These are phyloP conservation scores for Aphaenogaster ashmeadi DNA, from an alignment of 1,140 invertebrate genomes.

Conservation along the genomic window DNA sequence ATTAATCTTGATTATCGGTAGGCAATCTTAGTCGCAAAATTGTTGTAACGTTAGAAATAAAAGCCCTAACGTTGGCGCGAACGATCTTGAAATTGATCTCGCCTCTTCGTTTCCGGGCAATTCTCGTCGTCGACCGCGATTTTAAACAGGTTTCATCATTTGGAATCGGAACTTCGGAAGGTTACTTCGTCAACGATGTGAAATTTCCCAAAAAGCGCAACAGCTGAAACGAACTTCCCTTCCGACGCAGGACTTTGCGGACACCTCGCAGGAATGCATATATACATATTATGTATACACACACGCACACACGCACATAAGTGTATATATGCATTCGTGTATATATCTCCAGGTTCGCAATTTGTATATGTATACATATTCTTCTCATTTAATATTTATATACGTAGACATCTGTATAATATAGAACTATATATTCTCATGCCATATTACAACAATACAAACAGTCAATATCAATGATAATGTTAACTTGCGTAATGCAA, in stretches of 20 bases:
- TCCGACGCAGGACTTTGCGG: neutral
- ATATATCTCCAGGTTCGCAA: slow-evolving; percentile 45
- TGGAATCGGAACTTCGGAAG: neutral
- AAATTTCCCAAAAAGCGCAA: neutral
- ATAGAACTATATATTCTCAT: slow-evolving; percentile 72
- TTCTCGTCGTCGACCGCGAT: neutral
- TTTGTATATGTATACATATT: slow-evolving; percentile 50
- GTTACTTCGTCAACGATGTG: neutral
- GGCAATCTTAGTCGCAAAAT: neutral
- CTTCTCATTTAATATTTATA: slow-evolving; percentile 44
- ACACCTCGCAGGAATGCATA: slow-evolving; percentile 50
- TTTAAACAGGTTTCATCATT: neutral
- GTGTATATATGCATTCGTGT: slow-evolving; percentile 38
- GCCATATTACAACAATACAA: slow-evolving; percentile 81
- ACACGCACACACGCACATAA: slow-evolving; percentile 14
- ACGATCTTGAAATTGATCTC: slow-evolving; percentile 19
- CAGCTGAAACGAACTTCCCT: neutral
- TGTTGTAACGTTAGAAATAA: slow-evolving; percentile 1
- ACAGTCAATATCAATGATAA: slow-evolving; percentile 74
- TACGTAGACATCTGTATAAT: slow-evolving; percentile 52
- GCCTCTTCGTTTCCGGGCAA: neutral
- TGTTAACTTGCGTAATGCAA: slow-evolving; percentile 60
- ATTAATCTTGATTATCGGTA: slow-evolving; percentile 29
- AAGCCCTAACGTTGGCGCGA: neutral
- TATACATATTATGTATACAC: slow-evolving; percentile 44